Conservation (phyloP, 2,888 invertebrate genomes). For the Hoplodrina ambigua region DNA sequence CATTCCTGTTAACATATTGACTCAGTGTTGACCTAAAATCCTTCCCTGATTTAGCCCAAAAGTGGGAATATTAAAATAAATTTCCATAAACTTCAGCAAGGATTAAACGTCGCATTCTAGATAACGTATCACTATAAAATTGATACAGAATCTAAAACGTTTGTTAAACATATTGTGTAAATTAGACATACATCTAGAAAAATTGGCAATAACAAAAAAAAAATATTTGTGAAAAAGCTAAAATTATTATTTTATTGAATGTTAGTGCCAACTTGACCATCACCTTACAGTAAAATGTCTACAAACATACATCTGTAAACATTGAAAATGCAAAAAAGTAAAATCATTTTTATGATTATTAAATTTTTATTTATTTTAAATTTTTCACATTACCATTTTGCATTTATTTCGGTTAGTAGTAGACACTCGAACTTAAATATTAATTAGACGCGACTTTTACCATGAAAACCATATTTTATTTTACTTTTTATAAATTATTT, state of each 20-base stretch:
- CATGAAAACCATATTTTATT: background rate
- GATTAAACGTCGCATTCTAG: conserved; percentile 62
- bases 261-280: conserved; percentile 76
- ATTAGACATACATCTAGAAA: conserved; percentile 77
- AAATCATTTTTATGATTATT: background rate
- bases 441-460: conserved; percentile 67
- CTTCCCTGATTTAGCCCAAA: conserved; percentile 27
- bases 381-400: conserved; percentile 64
- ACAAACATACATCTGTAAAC: conserved; percentile 70
- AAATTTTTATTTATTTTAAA: fast-evolving
- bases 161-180: conserved; percentile 77
- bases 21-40: conserved; percentile 58
- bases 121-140: conserved; percentile 48
- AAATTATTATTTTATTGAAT: background rate
- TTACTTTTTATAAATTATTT: conserved; percentile 4
- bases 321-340: conserved; percentile 61
- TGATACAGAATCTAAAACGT: conserved; percentile 71
- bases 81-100: conserved; percentile 24
- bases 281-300: conserved; percentile 78
- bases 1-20: conserved; percentile 82
- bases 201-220: conserved; percentile 66
- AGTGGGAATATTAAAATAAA: background rate
- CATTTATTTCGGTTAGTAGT: conserved; percentile 72
- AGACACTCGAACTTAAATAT: conserved; percentile 80
- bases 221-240: background rate